Percentiles rank a stretch among this genome's conserved stretches.
These are phyloP conservation scores for Napeogenes inachia DNA, from an alignment of 2,888 invertebrate genomes.

Conservation along the genomic window DNA sequence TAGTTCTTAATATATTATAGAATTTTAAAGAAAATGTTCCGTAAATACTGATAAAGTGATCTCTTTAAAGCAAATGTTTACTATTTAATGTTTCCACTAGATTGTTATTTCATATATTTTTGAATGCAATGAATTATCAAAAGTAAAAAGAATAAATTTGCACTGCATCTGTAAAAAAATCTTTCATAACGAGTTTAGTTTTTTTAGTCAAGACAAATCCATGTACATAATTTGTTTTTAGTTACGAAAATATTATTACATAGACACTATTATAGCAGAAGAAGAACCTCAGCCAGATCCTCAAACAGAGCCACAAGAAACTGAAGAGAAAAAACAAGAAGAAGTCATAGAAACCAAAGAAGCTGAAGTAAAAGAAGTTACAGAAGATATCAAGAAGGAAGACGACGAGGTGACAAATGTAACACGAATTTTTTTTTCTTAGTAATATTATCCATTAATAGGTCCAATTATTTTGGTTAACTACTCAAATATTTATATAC, in stretches of 20 bases:
- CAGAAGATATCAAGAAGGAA: slow-evolving; percentile 46
- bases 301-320: slow-evolving; percentile 10
- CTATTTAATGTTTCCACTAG: too few relatives aligned
- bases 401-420: slow-evolving; percentile 50
- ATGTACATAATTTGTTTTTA: neutral
- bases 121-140: too few relatives aligned
- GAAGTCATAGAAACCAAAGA: slow-evolving; percentile 12
- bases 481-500: too few relatives aligned
- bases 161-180: too few relatives aligned
- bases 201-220: too few relatives aligned
- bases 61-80: too few relatives aligned
- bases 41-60: too few relatives aligned
- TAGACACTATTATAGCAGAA: neutral
- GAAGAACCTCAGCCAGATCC: slow-evolving; percentile 11
- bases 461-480: neutral
- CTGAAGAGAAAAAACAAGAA: slow-evolving; percentile 6
- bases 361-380: slow-evolving; percentile 19
- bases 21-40: too few relatives aligned
- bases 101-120: too few relatives aligned
- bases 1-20: too few relatives aligned
- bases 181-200: too few relatives aligned
- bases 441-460: neutral
- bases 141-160: too few relatives aligned
- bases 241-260: neutral
- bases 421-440: slow-evolving; percentile 4